These are phyloP conservation scores for Himalopsyche anomala DNA, from an alignment of 2,888 invertebrate species.

Conservation along the genomic window DNA sequence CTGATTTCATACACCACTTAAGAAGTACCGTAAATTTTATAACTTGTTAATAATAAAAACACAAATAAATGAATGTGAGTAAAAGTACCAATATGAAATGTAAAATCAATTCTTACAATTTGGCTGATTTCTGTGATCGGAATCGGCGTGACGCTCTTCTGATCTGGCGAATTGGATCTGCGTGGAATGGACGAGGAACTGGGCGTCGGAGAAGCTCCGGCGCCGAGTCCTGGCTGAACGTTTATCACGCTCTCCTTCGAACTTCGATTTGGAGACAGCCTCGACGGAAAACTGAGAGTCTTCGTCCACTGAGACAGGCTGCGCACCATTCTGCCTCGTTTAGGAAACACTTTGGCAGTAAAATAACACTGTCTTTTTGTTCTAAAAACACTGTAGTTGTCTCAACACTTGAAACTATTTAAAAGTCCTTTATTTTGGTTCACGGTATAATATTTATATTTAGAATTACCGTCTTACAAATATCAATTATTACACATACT, in stretches of 20 bases:
- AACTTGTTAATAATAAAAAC: no score
- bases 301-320: constrained; percentile 94
- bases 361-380: constrained; percentile 2
- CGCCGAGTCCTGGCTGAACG: constrained; percentile 74
- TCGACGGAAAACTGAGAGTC: constrained; percentile 91
- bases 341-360: constrained; percentile 52
- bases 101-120: constrained; percentile 77
- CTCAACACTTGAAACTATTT: background rate
- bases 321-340: constrained; percentile 82
- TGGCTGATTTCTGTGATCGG: constrained; percentile 83
- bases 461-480: no score
- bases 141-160: constrained; percentile 76
- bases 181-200: constrained; percentile 78
- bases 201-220: constrained; percentile 80
- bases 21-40: no score
- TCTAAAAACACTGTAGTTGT: background rate
- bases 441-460: background rate
- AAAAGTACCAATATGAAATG: background rate
- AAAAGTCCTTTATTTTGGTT: background rate
- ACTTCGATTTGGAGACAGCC: constrained; percentile 88
- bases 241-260: constrained; percentile 84
- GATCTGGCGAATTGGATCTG: constrained; percentile 74
- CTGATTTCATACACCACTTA: no score
- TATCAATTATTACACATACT: background rate
- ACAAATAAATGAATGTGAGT: no score